phyloP scores from a whole-genome alignment of 2,797 vertebrate species.

The Hylomyscus alleni region DNA sequence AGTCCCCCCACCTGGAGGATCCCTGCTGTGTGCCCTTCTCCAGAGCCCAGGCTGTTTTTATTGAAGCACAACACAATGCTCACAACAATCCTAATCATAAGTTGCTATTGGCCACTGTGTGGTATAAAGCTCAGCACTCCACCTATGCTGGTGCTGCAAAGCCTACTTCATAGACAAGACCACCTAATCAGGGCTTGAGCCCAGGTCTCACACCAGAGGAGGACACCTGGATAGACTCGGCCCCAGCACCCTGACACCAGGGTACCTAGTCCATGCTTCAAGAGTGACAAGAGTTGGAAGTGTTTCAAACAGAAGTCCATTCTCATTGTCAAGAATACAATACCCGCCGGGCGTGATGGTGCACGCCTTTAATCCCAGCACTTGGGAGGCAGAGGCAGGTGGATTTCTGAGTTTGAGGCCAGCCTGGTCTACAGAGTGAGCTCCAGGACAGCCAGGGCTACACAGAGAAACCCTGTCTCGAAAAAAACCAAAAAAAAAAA shows the following conservation, averaged over 20 bases:
- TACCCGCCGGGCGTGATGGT: too few relatives aligned
- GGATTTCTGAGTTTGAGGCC: too few relatives aligned
- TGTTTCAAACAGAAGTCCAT: neutral
- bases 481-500: too few relatives aligned
- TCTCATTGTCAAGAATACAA: neutral
- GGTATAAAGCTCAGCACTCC: too few relatives aligned
- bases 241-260: neutral
- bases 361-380: too few relatives aligned
- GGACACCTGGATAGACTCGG: neutral
- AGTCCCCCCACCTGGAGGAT: too few relatives aligned
- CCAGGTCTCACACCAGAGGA: neutral
- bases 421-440: too few relatives aligned
- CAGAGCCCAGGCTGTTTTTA: neutral
- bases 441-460: too few relatives aligned
- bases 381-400: too few relatives aligned
- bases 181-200: neutral
- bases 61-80: neutral
- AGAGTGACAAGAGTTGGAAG: neutral
- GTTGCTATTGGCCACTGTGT: rapidly evolving
- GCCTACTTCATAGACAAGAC: neutral
- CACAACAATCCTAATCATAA: rapidly evolving
- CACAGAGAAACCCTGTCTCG: too few relatives aligned
- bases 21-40: neutral
- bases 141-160: neutral
- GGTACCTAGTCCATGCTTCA: neutral